Conservation (phyloP, 2,888 invertebrate species). For the Camptogramma bilineatum region DNA sequence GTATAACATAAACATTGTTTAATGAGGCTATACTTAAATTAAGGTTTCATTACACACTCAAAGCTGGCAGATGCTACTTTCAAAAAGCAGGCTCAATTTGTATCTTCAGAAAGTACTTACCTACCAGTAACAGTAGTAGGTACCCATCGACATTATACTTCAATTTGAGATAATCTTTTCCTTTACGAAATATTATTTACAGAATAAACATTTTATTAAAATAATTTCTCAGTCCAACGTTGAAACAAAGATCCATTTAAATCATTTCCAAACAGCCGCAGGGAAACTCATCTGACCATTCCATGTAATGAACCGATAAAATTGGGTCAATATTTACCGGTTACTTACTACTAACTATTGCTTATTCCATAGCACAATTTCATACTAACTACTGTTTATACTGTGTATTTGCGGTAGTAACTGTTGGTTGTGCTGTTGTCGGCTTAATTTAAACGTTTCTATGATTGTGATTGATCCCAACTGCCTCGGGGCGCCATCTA, state of each 20-base stretch:
- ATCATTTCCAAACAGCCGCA: conserved; percentile 25
- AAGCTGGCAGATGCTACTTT: too few species aligned
- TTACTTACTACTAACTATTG: conserved; percentile 10
- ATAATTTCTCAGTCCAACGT: conserved; percentile 13
- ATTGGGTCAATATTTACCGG: conserved; percentile 34
- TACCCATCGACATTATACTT: too few species aligned
- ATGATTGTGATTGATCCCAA: conserved; percentile 27
- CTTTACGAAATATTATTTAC: neutral
- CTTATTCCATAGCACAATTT: conserved; percentile 4
- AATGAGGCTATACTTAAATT: too few species aligned
- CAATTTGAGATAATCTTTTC: neutral
- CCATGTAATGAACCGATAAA: conserved; percentile 31
- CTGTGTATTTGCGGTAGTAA: conserved; percentile 14
- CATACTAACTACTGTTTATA: conserved; percentile 7
- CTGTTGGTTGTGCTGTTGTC: conserved; percentile 8
- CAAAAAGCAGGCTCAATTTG: too few species aligned
- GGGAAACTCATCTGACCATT: conserved; percentile 25
- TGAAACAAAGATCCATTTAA: conserved; percentile 24
- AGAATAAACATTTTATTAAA: conserved; percentile 8
- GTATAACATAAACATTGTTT: too few species aligned
- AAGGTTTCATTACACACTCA: too few species aligned
- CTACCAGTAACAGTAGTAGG: too few species aligned
- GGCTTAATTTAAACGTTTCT: conserved; percentile 22
- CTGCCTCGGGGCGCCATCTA: conserved; percentile 21
- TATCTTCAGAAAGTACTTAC: too few species aligned